Evolutionary conservation across 2,113 vertebrate genomes (phyloP).

Genomic region (Actinemys pallida): DNA sequence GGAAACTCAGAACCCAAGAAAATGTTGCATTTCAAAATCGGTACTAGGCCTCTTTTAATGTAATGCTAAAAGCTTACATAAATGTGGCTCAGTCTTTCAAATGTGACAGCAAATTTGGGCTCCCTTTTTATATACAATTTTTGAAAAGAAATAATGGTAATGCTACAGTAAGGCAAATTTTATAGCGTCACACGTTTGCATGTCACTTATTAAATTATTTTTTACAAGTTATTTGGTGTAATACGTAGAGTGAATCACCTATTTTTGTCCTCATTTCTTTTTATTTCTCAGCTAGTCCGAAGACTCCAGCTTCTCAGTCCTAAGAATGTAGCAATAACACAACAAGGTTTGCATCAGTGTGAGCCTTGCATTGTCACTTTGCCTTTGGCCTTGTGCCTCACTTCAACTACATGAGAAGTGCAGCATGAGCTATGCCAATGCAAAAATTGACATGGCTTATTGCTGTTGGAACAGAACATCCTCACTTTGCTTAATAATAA

Average conservation of each 20-base stretch:
- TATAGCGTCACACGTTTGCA: background rate
- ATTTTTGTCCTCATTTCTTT: background rate
- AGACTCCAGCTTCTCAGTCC: background rate
- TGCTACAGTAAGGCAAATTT: background rate
- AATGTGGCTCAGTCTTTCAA: background rate
- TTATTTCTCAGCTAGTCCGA: background rate
- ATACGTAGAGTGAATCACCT: background rate
- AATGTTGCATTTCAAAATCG: background rate
- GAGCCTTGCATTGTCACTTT: background rate
- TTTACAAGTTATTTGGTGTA: background rate
- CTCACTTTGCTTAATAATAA: background rate
- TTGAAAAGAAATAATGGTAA: background rate
- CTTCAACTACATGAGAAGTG: background rate
- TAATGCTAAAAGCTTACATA: background rate
- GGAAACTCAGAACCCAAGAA: background rate
- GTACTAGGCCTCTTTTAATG: background rate
- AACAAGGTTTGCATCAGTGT: background rate
- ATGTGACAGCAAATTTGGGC: background rate
- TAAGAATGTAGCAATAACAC: background rate
- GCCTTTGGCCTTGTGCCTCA: background rate
- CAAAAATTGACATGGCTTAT: background rate
- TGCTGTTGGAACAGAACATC: background rate
- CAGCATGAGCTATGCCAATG: background rate
- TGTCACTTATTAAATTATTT: accelerated
- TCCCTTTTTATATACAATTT: background rate